Base-by-base conservation (phyloP, 2,888 invertebrate genomes). In the Lasioglossum malachurum region DNA sequence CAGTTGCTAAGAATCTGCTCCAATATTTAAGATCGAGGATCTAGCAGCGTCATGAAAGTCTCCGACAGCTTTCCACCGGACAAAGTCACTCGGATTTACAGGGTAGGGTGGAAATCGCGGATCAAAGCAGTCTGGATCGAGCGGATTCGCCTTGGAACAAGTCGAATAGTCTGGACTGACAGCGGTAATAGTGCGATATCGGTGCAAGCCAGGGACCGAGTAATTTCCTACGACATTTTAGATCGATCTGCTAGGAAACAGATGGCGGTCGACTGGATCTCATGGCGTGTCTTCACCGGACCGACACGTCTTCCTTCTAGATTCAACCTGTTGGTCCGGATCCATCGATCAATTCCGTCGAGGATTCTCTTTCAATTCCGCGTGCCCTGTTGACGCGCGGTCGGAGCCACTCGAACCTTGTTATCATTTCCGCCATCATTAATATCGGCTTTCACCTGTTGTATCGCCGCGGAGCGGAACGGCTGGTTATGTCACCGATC, bases 401-500 rank as follows among this genome's bases (percentile, higher is more conserved):
- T 23, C 53, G 4, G 27, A 60, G 77, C 35, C 35, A 0, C 49
- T 53, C 49, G 38, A 53, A 64, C 27, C 72, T 76, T 49, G 77
- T 83, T 88, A 79, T n/a, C 41, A 16, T 49, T 71, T 19, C 44
- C 41, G 27, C 31, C 71, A n/a, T 77, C 74, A n/a, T 86, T 83
- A 82, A 80, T 82, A 53, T 53, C n/a, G 35, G 27, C 16, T 14
- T 75, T 72, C 38, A 35, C 35, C 71, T 53, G 53, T 12, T 67
- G 23, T 79, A 73, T 12, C 64, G 19, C 27, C 19, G 16, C 16
- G 35, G n/a, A 67, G 31, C 38, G 5, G 27, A 23, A 38, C 71
- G 60, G 12, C 31, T 44, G 44, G n/a, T 83, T 85, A 57, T 57
- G 27, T 79, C 75, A 73, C 46, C 72, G 72, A 60, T 44, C 72